These are phyloP conservation scores for Sterna hirundo DNA, from an alignment of 2,113 vertebrate species.

Conservation along the genomic window DNA sequence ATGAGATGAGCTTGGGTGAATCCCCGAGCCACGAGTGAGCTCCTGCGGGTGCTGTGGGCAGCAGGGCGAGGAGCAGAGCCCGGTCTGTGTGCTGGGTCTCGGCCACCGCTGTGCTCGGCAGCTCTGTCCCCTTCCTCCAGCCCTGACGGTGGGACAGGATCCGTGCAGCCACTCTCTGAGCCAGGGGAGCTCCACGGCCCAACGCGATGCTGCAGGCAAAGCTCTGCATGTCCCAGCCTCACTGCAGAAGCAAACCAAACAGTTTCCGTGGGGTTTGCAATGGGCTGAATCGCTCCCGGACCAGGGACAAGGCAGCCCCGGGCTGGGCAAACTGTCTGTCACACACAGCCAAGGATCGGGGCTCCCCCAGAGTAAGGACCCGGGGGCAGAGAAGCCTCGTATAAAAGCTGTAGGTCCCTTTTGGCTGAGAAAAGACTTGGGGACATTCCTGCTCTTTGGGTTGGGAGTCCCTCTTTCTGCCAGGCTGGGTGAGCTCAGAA, in stretches of 20 bases:
- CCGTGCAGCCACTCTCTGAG: accelerated
- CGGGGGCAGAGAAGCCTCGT: neutral
- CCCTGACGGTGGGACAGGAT: neutral
- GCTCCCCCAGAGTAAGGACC: neutral
- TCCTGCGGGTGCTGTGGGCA: neutral
- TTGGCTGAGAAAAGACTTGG: neutral
- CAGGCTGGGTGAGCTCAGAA: neutral
- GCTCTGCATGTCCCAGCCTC: neutral
- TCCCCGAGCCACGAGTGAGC: neutral
- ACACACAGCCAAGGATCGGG: neutral
- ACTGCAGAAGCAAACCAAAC: neutral
- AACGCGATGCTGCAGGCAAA: neutral
- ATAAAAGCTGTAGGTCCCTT: neutral
- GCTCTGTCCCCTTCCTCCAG: neutral
- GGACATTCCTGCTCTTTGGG: neutral
- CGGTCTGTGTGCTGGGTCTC: neutral
- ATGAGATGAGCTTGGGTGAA: neutral
- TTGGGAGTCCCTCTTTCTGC: neutral
- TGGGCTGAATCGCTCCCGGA: neutral
- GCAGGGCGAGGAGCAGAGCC: neutral
- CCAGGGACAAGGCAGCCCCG: neutral
- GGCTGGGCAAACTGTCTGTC: neutral
- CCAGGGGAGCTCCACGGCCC: neutral
- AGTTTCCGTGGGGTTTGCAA: neutral
- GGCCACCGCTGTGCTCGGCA: neutral